Conservation (phyloP, 2,113 vertebrate genomes). For the Oophaga pumilio region DNA sequence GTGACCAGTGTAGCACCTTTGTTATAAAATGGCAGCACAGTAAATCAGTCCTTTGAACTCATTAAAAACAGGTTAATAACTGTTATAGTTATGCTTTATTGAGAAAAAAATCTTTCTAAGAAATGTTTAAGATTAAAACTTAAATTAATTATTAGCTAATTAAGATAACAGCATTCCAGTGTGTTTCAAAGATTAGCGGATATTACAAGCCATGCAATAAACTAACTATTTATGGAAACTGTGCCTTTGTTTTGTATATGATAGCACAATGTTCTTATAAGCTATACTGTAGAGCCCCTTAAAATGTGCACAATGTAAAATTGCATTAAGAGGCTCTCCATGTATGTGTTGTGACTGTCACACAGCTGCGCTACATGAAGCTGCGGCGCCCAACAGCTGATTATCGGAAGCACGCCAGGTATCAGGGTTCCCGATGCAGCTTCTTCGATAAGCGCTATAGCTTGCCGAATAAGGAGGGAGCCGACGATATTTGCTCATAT, state of each 20-base stretch:
- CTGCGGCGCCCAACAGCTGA: too few relatives aligned
- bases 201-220: neutral
- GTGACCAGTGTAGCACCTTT: neutral
- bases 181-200: neutral
- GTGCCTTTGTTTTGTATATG: neutral
- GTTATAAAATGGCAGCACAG: neutral
- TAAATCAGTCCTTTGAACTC: slow-evolving; percentile 20
- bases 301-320: neutral
- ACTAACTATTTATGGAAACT: neutral
- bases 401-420: too few relatives aligned
- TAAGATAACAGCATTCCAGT: slow-evolving; percentile 6
- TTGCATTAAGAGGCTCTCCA: too few relatives aligned
- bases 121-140: neutral
- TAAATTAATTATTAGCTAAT: slow-evolving; percentile 26
- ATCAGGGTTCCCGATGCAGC: too few relatives aligned
- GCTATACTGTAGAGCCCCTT: neutral
- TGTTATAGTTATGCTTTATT: neutral
- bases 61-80: slow-evolving; percentile 9
- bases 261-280: neutral
- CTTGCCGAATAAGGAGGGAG: too few relatives aligned
- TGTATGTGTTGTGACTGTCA: too few relatives aligned
- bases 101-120: slow-evolving; percentile 13
- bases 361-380: too few relatives aligned
- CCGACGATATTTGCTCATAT: too few relatives aligned
- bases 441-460: too few relatives aligned